Base-by-base conservation (phyloP, 2,888 invertebrate genomes). In the Lithosia quadra region DNA sequence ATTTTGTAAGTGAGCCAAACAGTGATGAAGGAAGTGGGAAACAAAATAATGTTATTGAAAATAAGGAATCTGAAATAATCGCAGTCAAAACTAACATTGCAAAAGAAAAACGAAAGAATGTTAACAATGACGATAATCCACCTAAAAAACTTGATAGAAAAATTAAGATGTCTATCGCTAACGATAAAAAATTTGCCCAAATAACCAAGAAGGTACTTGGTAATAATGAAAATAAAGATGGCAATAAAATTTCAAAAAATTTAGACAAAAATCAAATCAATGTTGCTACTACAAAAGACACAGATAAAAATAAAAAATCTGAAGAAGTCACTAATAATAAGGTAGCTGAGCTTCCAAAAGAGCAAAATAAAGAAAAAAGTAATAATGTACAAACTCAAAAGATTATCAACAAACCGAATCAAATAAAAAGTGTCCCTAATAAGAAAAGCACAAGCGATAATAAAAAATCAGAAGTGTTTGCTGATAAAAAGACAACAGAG, bases 271-370 rank as follows among this genome's bases (percentile, higher is more conserved):
- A 59, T 43, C 8, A 15, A 13, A 33, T 58, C 0, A 68, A 71
- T 34, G 62, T 49, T 63, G 63, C 66, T 55, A 66, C 39, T n/a
- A 64, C 55, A 10, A 68, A 67, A 71, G 74, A 66, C 8, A 15
- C 57, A n/a, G 63, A 33, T 10, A 22, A 43, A 18, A 2, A 9
- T n/a, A 65, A 59, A 49, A 63, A 36, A 60, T 0, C 22, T 1
- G 60, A 39, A 36, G 15, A 24, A 13, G 2, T 24, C 24, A 13
- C 13, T 56, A 15, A 59, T 36, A 68, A 58, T n/a, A 69, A 67
- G 58, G 59, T 68, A 15, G 18, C 10, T n/a, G 68, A 59, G 3
- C 59, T 21, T 43, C 22, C 22, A 18, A 9, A 68, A 65, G 4
- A 59, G 1, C 62, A 65, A 57, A 57, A 0, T 11, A 8, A 34